Conservation (phyloP, 2,797 vertebrate species). For the Chelmon rostratus region DNA sequence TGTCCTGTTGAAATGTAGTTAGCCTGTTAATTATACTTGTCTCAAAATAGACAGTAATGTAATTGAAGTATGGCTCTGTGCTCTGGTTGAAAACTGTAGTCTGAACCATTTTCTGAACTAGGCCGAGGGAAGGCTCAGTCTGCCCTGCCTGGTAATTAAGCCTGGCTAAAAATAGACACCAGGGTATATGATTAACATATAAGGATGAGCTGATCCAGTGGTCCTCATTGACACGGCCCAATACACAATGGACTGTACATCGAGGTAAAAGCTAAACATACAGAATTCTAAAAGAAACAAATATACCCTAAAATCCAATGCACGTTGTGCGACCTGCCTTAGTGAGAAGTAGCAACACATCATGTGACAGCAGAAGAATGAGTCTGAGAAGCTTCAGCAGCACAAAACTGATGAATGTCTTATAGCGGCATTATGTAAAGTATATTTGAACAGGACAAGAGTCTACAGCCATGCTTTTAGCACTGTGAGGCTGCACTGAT, state of each 20-base stretch:
- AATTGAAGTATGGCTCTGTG: conserved; percentile 32
- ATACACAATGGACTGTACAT: background rate
- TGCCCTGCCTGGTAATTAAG: conserved; percentile 22
- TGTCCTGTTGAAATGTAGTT: background rate
- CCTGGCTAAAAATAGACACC: conserved; percentile 21
- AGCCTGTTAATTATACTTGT: conserved; percentile 47
- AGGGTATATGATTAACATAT: conserved; percentile 23
- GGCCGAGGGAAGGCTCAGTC: background rate
- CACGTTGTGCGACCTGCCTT: background rate
- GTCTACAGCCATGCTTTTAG: background rate
- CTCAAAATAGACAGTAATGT: conserved; percentile 48
- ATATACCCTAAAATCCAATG: background rate
- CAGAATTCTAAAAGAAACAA: background rate
- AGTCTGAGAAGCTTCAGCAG: background rate
- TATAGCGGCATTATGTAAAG: background rate
- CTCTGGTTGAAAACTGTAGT: conserved; percentile 7
- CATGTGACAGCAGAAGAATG: background rate
- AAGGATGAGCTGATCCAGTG: background rate
- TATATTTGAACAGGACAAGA: too few relatives aligned
- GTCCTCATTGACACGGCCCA: background rate
- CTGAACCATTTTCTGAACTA: conserved; percentile 1
- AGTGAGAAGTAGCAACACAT: background rate
- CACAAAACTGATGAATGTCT: background rate
- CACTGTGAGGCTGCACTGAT: background rate
- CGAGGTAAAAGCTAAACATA: background rate